Conservation (phyloP, 2,113 vertebrate genomes). For the Drymodes brunneopygia region DNA sequence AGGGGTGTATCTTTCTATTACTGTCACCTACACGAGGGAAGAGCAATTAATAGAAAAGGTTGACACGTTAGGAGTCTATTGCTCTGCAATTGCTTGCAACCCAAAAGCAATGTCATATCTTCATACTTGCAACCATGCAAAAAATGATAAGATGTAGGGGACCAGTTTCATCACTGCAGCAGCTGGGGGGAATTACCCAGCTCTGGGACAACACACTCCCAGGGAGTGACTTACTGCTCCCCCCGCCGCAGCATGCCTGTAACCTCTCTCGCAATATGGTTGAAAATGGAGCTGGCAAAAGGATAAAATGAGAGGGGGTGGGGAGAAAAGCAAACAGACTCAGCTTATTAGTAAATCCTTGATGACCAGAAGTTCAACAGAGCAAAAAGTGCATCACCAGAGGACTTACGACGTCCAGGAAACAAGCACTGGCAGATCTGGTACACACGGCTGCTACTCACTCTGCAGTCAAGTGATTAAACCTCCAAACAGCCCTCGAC, state of each 20-base stretch:
- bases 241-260: not conserved
- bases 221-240: not conserved
- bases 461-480: fast-evolving
- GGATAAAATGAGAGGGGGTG: not conserved
- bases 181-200: not conserved
- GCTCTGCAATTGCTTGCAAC: not conserved
- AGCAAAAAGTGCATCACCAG: not conserved
- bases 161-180: not conserved
- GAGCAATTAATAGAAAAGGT: not conserved
- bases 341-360: not conserved
- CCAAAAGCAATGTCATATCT: not conserved
- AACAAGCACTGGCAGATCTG: not conserved
- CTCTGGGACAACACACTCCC: not conserved
- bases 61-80: not conserved
- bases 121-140: not conserved
- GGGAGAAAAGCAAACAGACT: not conserved
- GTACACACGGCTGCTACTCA: fast-evolving
- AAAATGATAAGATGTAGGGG: not conserved
- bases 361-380: not conserved
- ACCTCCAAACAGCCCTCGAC: not conserved
- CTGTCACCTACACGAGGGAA: not conserved
- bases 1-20: not conserved
- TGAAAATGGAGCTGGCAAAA: not conserved
- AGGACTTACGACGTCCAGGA: not conserved
- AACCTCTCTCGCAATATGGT: not conserved